Evolutionary conservation across 1,140 invertebrate genomes (phyloP).

Genomic region (Drosophila cardini): DNA sequence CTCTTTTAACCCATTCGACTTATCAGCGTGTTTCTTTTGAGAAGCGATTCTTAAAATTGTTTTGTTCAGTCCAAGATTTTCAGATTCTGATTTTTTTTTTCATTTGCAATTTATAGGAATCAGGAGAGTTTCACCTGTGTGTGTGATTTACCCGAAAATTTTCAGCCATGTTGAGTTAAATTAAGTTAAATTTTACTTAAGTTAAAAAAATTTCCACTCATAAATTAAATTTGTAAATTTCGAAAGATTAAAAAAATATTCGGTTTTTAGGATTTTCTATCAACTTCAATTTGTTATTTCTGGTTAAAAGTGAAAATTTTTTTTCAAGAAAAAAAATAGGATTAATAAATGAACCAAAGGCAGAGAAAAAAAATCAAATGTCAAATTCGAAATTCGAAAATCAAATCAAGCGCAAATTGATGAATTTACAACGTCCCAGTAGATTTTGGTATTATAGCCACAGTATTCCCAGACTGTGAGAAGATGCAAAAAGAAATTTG

Average conservation of each 20-base stretch:
- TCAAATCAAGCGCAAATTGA: slow-evolving; percentile 51
- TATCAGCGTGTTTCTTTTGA: neutral
- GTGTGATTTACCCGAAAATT: too few species aligned
- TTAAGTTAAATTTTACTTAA: too few species aligned
- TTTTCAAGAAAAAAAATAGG: slow-evolving; percentile 1
- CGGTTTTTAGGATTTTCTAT: too few species aligned
- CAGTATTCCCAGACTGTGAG: slow-evolving; percentile 34
- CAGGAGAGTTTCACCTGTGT: too few species aligned
- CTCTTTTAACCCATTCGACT: neutral
- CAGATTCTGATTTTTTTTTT: slow-evolving; percentile 10
- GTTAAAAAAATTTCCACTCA: neutral
- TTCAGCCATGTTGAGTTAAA: too few species aligned
- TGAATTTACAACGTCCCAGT: slow-evolving; percentile 53
- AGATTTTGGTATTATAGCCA: slow-evolving; percentile 48
- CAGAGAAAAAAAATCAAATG: slow-evolving; percentile 9
- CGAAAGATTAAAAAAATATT: too few species aligned
- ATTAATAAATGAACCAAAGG: too few species aligned
- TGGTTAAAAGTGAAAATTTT: too few species aligned
- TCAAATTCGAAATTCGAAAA: slow-evolving; percentile 25
- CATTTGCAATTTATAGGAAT: too few species aligned
- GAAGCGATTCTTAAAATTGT: slow-evolving; percentile 3
- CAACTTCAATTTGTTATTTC: too few species aligned
- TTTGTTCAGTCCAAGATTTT: slow-evolving; percentile 20
- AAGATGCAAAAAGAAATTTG: neutral
- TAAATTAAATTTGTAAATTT: too few species aligned